These are phyloP conservation scores for Podargus strigoides DNA, from an alignment of 2,797 vertebrate genomes.

Conservation along the genomic window DNA sequence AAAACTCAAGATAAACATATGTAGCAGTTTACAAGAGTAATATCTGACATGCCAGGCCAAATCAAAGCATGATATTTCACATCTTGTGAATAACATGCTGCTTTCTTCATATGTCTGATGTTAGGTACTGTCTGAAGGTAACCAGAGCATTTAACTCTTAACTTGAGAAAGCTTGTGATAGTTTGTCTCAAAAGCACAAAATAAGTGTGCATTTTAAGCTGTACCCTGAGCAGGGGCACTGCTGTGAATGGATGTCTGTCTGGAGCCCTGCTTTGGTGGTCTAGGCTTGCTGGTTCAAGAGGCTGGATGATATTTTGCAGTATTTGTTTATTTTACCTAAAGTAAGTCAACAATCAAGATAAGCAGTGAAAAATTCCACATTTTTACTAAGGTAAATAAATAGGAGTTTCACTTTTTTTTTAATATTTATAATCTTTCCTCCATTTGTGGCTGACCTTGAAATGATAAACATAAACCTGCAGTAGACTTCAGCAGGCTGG, in stretches of 20 bases:
- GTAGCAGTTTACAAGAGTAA: slow-evolving; percentile 55
- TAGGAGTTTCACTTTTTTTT: background rate
- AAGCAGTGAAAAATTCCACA: fast-evolving
- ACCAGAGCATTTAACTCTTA: background rate
- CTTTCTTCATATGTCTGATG: slow-evolving; percentile 28
- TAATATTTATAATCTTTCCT: background rate
- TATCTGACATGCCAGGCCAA: slow-evolving; percentile 40
- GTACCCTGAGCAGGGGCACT: fast-evolving
- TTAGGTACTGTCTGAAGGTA: background rate
- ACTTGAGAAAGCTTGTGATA: background rate
- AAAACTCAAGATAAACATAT: slow-evolving; percentile 53
- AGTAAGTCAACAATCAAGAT: background rate
- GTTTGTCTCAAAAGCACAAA: background rate
- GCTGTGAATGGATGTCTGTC: fast-evolving
- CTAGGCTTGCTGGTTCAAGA: background rate
- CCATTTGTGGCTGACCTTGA: background rate
- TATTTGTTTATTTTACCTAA: background rate
- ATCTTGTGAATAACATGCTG: slow-evolving; percentile 41
- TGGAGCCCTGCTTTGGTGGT: background rate
- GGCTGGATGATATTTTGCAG: background rate
- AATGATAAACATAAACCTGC: background rate
- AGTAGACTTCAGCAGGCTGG: background rate
- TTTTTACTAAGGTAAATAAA: background rate
- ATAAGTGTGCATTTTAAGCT: fast-evolving
- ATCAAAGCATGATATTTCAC: slow-evolving; percentile 50